Evolutionary conservation across 2,888 invertebrate genomes (phyloP).

Genomic region (Abscondita cerata): DNA sequence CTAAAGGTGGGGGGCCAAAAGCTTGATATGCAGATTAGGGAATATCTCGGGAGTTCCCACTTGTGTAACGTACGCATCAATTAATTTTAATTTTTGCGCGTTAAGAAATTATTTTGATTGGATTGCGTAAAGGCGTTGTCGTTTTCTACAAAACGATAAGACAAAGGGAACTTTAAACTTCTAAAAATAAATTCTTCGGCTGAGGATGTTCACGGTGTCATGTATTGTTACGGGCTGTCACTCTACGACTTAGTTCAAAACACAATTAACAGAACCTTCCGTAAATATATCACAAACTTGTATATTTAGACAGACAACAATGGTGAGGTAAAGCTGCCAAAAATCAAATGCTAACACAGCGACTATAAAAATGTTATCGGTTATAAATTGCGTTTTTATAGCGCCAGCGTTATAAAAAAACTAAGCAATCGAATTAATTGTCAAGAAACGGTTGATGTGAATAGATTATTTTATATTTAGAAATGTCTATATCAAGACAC

Average conservation of each 20-base stretch:
- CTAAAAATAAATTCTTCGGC: conserved; percentile 41
- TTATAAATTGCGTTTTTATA: conserved; percentile 2
- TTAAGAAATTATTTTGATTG: conserved; percentile 20
- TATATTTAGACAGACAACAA: conserved; percentile 38
- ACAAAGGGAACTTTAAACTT: conserved; percentile 35
- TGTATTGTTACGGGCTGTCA: conserved; percentile 43
- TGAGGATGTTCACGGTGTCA: conserved; percentile 31
- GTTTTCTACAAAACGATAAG: conserved; percentile 34
- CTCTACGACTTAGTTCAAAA: conserved; percentile 40
- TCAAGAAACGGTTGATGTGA: too few relatives aligned
- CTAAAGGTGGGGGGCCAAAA: conserved; percentile 21
- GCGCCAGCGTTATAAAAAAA: too few relatives aligned
- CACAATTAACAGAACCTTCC: conserved; percentile 43
- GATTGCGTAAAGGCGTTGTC: conserved; percentile 36
- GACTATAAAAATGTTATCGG: conserved; percentile 30
- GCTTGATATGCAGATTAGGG: conserved; percentile 38
- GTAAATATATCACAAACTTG: conserved; percentile 41
- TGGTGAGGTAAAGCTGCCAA: conserved; percentile 30
- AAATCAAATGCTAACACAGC: conserved; percentile 18
- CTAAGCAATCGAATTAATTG: not conserved
- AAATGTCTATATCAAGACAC: too few relatives aligned
- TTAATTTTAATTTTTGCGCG: conserved; percentile 34
- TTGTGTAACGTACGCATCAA: conserved; percentile 34
- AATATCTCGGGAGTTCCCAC: conserved; percentile 35
- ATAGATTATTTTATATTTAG: too few relatives aligned